Base-by-base conservation (phyloP, 2,113 vertebrate genomes). In the Syrrhaptes paradoxus region DNA sequence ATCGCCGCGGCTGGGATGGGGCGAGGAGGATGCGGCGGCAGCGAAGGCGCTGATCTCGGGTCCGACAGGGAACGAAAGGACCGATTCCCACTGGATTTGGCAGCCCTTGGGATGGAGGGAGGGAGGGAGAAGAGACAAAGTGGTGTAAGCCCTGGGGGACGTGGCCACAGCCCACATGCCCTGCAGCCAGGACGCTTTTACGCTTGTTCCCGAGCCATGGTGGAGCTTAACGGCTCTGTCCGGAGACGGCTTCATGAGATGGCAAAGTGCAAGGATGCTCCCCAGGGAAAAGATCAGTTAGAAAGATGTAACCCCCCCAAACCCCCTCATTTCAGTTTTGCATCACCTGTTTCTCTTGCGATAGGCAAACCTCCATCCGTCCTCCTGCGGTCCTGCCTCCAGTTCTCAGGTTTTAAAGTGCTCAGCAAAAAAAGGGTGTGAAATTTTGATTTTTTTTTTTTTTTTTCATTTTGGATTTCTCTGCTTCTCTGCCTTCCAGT, bases 131-230 rank as follows among this genome's bases (percentile, higher is more conserved):
- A 21, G 19, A 18, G 18, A 12, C 4, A 5, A 34, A 7, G 14
- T 13, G 54, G 20, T 5, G 0, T 0, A 5, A 29, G 61, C 14
- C 17, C 49, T 1, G 1, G 31, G 4, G 4, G 51, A 11, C 0
- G 13, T 2, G 9, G 49, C 49, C 21, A 28, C 46, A 25, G 61
- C 36, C 49, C 3, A 1, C 2, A 78, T 16, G 41, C 48, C 65
- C 31, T 21, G 14, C 3, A 26, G 6, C 43, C 25, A 45, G 28
- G 41, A 10, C 25, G 71, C 5, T 15, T 32, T 38, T 9, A 36
- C 4, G 9, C 41, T 52, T 10, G 17, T 1, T 29, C 48, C 58
- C 21, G 2, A 18, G 61, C 41, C 46, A 1, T 0, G 32, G 45
- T 1, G 2, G 2, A 9, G 18, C 48, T 36, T 34, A 13, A 7